phyloP scores from a whole-genome alignment of 2,113 vertebrate genomes.

The Eira barbara region DNA sequence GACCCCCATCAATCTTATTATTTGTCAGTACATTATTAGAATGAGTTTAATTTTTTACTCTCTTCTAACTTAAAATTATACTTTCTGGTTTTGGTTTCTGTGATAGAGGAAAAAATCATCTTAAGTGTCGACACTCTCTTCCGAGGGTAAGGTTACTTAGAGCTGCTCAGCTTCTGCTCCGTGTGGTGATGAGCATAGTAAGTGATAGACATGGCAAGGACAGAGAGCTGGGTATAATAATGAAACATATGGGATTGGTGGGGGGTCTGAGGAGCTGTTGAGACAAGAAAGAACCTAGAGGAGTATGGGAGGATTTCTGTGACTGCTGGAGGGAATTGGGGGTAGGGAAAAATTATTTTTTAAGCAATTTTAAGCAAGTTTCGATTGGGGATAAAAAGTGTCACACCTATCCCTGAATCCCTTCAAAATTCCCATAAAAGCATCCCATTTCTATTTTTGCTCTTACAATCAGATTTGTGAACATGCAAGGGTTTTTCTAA shows the following conservation, averaged over 20 bases:
- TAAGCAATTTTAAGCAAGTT: neutral
- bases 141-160: neutral
- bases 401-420: neutral
- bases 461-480: neutral
- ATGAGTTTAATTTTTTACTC: neutral
- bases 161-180: neutral
- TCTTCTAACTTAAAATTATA: neutral
- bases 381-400: neutral
- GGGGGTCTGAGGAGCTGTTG: neutral
- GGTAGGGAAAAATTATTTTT: neutral
- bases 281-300: neutral
- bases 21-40: neutral
- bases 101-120: neutral
- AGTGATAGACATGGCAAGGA: neutral
- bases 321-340: neutral
- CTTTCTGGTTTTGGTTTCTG: neutral
- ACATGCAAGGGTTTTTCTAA: neutral
- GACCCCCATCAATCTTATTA: neutral
- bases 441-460: neutral
- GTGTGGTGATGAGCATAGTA: neutral
- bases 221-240: neutral
- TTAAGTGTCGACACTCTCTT: neutral
- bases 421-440: neutral
- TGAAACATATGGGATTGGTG: neutral
- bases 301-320: neutral